Evolutionary conservation across 2,888 invertebrate genomes (phyloP).

Genomic region (Sarcophaga subvicina): DNA sequence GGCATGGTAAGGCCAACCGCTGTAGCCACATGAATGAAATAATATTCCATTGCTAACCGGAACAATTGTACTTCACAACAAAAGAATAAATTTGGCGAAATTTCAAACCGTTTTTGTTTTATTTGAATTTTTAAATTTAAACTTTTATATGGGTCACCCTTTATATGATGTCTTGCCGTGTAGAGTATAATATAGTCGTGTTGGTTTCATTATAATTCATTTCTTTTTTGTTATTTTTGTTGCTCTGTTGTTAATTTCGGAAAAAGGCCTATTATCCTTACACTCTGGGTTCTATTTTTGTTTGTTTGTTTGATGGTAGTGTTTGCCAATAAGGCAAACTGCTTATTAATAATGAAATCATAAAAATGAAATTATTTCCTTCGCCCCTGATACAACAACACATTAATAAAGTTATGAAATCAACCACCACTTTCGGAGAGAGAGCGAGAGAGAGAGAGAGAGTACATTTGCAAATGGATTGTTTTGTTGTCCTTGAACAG

Average conservation of each 20-base stretch:
- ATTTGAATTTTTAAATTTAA: no score
- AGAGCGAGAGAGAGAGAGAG: neutral
- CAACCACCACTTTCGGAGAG: constrained; percentile 57
- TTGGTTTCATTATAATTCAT: no score
- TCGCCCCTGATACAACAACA: constrained; percentile 17
- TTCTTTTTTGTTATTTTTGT: neutral
- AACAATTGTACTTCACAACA: no score
- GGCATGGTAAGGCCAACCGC: no score
- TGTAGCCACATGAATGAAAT: no score
- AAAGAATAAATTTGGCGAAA: no score
- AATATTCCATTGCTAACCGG: no score
- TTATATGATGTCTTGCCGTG: no score
- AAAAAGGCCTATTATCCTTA: constrained; percentile 64
- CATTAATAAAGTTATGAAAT: constrained; percentile 68
- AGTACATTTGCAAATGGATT: neutral
- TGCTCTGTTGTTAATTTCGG: neutral
- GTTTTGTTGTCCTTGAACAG: constrained; percentile 39
- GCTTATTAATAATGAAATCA: constrained; percentile 69
- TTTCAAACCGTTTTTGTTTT: no score
- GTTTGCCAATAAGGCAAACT: constrained; percentile 66
- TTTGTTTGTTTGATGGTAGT: constrained; percentile 37
- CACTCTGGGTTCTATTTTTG: constrained; percentile 57
- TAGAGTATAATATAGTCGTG: no score
- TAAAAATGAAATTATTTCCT: constrained; percentile 59
- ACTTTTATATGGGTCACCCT: no score